A percentile compares a stretch with the other conserved stretches of the same genome.
Evolutionary conservation across 2,797 vertebrate genomes (phyloP).

Genomic region (Lithobates pipiens): DNA sequence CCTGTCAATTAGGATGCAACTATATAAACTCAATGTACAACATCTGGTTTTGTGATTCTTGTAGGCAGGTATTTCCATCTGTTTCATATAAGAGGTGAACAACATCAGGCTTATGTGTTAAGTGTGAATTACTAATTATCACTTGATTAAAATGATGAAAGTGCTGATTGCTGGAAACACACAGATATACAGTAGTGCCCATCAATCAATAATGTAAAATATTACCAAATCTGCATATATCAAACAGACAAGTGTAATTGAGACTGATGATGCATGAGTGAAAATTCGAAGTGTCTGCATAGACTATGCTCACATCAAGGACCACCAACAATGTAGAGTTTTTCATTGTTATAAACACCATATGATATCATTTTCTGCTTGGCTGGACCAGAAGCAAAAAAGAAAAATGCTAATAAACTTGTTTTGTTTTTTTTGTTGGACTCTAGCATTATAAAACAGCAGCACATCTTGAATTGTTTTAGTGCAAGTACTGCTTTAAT

Average conservation of each 20-base stretch:
- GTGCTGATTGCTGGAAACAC: conserved; percentile 75
- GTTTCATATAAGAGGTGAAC: conserved; percentile 71
- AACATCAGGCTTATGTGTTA: conserved; percentile 71
- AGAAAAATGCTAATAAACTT: too few relatives aligned
- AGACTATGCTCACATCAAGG: not conserved
- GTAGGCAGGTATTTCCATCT: conserved; percentile 76
- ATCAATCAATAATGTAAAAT: conserved; percentile 69
- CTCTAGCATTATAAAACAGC: too few relatives aligned
- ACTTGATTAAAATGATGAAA: conserved; percentile 72
- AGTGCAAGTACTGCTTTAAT: too few relatives aligned
- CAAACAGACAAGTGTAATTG: not conserved
- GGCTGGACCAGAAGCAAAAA: too few relatives aligned
- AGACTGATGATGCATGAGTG: not conserved
- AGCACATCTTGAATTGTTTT: too few relatives aligned
- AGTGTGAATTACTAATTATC: conserved; percentile 81
- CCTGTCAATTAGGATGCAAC: conserved; percentile 22
- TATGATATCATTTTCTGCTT: too few relatives aligned
- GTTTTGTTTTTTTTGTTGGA: too few relatives aligned
- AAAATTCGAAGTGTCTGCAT: not conserved
- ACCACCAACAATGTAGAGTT: not conserved
- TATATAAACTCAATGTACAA: conserved; percentile 73
- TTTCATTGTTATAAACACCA: not conserved
- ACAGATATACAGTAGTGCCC: conserved; percentile 69
- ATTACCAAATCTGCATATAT: not conserved
- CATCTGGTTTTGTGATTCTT: conserved; percentile 71